Conservation (phyloP, 2,888 invertebrate species). For the Melikaiella ostensackeni region DNA sequence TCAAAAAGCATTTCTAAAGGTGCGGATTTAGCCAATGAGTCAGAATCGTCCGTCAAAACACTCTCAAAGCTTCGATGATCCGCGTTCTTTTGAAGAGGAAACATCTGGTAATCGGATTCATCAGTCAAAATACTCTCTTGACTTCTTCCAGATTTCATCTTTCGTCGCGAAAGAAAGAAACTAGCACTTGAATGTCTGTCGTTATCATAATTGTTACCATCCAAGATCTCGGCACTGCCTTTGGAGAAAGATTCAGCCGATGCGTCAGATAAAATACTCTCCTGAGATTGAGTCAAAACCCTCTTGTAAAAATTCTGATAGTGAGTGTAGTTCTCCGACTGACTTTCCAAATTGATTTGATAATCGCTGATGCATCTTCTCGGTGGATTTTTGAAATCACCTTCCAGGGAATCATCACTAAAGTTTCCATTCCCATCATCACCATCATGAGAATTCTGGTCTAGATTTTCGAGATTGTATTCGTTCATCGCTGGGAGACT, state of each 20-base stretch:
- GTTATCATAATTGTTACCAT: constrained; percentile 70
- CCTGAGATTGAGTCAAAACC: constrained; percentile 69
- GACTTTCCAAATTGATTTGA: constrained; percentile 82
- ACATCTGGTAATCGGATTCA: constrained; percentile 82
- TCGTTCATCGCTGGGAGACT: constrained; percentile 73
- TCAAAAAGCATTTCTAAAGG: constrained; percentile 86
- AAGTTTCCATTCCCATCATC: constrained; percentile 84
- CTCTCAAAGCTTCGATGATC: constrained; percentile 90
- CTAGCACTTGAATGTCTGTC: constrained; percentile 83
- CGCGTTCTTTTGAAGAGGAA: constrained; percentile 78
- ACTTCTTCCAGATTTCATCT: constrained; percentile 82
- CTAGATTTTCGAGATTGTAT: constrained; percentile 63
- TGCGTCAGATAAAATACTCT: constrained; percentile 72
- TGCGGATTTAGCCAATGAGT: constrained; percentile 85
- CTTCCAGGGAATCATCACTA: constrained; percentile 89
- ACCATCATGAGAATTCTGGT: constrained; percentile 75
- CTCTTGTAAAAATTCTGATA: constrained; percentile 60
- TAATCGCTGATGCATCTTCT: constrained; percentile 87
- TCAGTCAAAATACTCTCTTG: constrained; percentile 89
- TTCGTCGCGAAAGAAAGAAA: constrained; percentile 87
- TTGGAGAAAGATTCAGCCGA: constrained; percentile 72
- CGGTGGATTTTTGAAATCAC: constrained; percentile 80
- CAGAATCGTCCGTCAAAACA: constrained; percentile 88
- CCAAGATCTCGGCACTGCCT: constrained; percentile 70
- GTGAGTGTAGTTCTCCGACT: constrained; percentile 57